Percentiles rank a stretch among this genome's conserved stretches.
Evolutionary conservation across 1,140 invertebrate genomes (phyloP).

Genomic region (Radopholus similis): DNA sequence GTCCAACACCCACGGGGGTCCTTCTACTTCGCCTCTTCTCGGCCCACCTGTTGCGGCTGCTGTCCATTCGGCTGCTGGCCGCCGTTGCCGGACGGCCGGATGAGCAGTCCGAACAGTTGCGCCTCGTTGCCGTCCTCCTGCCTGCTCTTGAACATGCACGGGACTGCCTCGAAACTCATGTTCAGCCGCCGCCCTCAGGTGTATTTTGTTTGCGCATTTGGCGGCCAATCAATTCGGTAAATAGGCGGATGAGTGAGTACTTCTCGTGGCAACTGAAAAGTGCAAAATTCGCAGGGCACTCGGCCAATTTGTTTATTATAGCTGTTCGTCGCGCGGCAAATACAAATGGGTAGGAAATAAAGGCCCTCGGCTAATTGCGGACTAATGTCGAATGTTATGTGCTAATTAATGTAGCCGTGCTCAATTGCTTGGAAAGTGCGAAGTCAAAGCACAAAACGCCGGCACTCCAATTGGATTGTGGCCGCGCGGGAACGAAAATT

Average conservation of each 20-base stretch:
- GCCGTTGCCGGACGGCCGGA: constrained; percentile 30
- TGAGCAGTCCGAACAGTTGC: constrained; percentile 36
- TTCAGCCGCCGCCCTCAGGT: neutral
- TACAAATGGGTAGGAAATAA: neutral
- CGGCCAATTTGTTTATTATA: neutral
- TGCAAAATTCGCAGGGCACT: too few species aligned
- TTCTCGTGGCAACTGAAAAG: too few species aligned
- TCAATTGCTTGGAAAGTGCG: too few species aligned
- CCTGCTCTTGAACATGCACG: constrained; percentile 34
- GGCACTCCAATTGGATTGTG: too few species aligned
- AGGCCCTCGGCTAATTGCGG: too few species aligned
- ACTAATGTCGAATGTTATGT: too few species aligned
- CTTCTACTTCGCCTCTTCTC: neutral
- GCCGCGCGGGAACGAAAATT: too few species aligned
- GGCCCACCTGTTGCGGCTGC: neutral
- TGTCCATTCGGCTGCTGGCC: neutral
- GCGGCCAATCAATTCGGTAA: too few species aligned
- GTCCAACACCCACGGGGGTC: neutral
- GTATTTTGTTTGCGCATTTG: neutral
- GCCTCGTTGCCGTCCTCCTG: constrained; percentile 35
- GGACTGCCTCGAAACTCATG: constrained; percentile 42
- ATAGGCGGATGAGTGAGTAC: too few species aligned
- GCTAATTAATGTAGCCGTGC: too few species aligned
- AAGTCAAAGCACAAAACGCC: too few species aligned
- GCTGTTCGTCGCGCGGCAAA: neutral